Evolutionary conservation across 2,113 vertebrate species (phyloP).

Genomic region (Chloropsis hardwickii): DNA sequence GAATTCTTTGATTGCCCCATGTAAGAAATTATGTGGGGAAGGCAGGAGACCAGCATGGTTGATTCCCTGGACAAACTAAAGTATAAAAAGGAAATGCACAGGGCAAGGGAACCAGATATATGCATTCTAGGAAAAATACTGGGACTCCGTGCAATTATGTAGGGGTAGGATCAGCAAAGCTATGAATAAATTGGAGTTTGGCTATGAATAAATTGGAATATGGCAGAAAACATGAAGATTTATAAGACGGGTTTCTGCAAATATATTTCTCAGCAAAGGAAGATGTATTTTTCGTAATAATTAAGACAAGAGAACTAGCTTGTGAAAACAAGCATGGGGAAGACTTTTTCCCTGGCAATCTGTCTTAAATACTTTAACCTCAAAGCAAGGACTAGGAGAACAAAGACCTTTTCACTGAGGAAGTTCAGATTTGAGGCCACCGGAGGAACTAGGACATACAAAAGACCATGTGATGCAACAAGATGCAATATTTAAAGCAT

Average conservation of each 20-base stretch:
- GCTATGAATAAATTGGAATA: not conserved
- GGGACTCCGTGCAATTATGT: not conserved
- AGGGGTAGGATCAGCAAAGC: not conserved
- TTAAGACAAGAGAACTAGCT: not conserved
- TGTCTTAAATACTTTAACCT: not conserved
- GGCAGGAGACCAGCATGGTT: not conserved
- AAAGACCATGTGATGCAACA: not conserved
- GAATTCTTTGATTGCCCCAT: not conserved
- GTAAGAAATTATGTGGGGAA: not conserved
- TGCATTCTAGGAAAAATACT: not conserved
- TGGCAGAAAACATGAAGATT: not conserved
- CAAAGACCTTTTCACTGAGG: not conserved
- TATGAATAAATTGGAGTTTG: not conserved
- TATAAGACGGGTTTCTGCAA: not conserved
- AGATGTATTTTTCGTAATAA: not conserved
- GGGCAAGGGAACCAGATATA: not conserved
- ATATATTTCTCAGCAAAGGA: not conserved
- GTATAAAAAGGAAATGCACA: not conserved
- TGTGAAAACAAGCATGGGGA: not conserved
- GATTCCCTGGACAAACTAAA: not conserved
- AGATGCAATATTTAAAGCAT: not conserved
- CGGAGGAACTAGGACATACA: not conserved
- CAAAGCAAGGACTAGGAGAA: not conserved
- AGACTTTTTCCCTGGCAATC: not conserved
- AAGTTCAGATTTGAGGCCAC: not conserved